A percentile compares a stretch with the other conserved stretches of the same genome.
phyloP scores from a whole-genome alignment of 2,797 vertebrate species.

The Rhadinocentrus ornatus region DNA sequence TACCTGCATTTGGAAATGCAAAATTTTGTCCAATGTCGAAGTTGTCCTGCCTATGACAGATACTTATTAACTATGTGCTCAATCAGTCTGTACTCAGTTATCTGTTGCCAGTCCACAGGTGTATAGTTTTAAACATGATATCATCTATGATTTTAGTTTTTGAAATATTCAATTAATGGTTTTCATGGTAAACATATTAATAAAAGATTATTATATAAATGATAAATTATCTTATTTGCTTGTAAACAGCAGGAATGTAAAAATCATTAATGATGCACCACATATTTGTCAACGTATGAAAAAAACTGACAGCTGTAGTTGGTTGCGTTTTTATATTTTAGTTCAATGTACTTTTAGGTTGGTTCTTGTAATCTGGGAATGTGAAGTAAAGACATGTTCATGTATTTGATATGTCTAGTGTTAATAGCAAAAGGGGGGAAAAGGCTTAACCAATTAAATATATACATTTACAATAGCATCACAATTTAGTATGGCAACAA shows the following conservation, averaged over 20 bases:
- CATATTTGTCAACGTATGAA: neutral
- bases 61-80: neutral
- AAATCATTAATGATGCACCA: neutral
- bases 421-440: neutral
- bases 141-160: neutral
- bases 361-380: neutral
- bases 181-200: neutral
- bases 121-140: neutral
- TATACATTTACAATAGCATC: neutral
- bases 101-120: neutral
- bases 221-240: neutral
- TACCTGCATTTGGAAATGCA: slow-evolving; percentile 1
- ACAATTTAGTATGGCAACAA: neutral
- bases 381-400: neutral
- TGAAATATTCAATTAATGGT: neutral
- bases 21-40: too few species aligned
- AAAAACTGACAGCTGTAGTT: neutral
- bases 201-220: neutral
- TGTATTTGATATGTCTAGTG: neutral
- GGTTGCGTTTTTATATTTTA: neutral
- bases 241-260: neutral
- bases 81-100: neutral
- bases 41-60: neutral
- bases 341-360: neutral
- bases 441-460: neutral